Base-by-base conservation (phyloP, 2,113 vertebrate genomes). In the Pipa parva region DNA sequence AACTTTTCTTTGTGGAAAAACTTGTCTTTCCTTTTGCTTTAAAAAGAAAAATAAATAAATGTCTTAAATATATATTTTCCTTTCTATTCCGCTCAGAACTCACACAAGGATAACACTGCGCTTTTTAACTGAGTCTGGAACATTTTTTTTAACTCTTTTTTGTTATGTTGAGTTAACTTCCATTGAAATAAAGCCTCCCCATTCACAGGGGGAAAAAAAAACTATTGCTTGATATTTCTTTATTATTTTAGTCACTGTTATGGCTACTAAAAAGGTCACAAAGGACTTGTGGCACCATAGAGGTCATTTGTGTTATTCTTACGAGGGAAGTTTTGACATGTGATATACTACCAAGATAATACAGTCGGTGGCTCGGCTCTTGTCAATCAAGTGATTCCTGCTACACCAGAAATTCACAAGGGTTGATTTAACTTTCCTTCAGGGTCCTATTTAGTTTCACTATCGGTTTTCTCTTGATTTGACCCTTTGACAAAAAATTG, bases 181-280 rank as follows among this genome's bases (percentile, higher is more conserved):
- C 22, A 20, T 25, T 61, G 58, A 61, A 70, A 45, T 70, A 61
- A 61, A 70, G 49, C 33, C 31, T 70, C 57, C 52, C 25, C 57
- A 52, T n/a, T 29, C 48, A 29, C 20, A 37, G 12, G 46, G 31
- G 36, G 31, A 36, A 46, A 27, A 46, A 50, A 59, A 39, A 39
- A 11, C 72, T 55, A 61, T 31, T 56, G 3, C 26, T 77, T 77
- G 61, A 75, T 72, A 73, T 77, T 73, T 78, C 64, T 76, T 76
- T 83, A 77, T 83, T 87, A 75, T 83, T 83, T 79, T 77, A 83
- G 78, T 78, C 80, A 86, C 81, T 89, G 85, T 87, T 89, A 88
- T 87, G 85, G 85, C 84, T 86, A 85, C 81, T 79, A 84, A 84
- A 78, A 83, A 87, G 84, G 86, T 88, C 71, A 63, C 76, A 74